Evolutionary conservation across 2,888 invertebrate genomes (phyloP).

Genomic region (Conus canariensis): DNA sequence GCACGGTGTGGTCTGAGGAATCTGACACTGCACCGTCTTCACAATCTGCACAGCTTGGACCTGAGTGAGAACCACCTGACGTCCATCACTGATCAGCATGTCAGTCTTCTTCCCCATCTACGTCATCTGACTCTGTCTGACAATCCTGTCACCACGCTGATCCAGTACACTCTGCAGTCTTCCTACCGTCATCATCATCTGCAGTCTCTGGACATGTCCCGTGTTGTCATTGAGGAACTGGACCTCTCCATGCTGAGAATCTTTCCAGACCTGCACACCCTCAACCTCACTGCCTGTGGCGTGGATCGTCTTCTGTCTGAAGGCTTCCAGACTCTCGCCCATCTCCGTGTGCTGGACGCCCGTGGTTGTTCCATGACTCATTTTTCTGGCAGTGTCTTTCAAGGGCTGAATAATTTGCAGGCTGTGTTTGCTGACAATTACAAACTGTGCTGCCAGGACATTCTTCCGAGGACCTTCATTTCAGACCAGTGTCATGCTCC

Average conservation of each 20-base stretch:
- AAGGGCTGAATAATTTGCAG: not conserved
- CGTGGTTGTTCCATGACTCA: not conserved
- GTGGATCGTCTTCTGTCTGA: not conserved
- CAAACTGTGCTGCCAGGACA: not conserved
- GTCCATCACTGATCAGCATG: no score
- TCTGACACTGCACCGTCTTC: no score
- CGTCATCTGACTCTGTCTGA: no score
- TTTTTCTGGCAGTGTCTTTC: not conserved
- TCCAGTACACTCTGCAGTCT: no score
- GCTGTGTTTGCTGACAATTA: not conserved
- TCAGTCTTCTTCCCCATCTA: no score
- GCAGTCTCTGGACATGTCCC: not conserved
- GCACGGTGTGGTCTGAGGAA: no score
- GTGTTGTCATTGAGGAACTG: not conserved
- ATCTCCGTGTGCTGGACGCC: not conserved
- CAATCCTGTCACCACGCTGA: no score
- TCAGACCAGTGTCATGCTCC: not conserved
- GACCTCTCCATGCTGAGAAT: not conserved
- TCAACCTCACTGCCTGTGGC: not conserved
- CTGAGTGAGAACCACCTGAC: no score
- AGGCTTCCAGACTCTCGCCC: not conserved
- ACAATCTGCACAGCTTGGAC: no score
- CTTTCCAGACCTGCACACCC: not conserved
- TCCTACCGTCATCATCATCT: not conserved
- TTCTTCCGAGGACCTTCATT: not conserved